Conservation (phyloP, 2,113 vertebrate genomes). For the Sporophila hypoxantha region DNA sequence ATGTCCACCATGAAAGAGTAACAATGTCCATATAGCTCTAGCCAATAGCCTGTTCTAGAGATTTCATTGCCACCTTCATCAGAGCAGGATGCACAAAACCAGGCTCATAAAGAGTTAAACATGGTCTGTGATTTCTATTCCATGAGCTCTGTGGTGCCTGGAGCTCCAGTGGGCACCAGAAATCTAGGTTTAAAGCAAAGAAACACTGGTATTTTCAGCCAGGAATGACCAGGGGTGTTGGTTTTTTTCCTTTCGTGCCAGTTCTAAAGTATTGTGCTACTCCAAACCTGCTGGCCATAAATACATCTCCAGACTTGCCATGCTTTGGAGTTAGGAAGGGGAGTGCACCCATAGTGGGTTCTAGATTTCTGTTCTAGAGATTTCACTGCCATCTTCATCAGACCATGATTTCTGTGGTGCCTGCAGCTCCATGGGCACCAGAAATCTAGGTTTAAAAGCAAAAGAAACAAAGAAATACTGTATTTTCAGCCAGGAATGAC, state of each 20-base stretch:
- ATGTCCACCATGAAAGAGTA: not conserved
- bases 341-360: too few relatives aligned
- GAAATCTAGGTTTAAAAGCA: not conserved
- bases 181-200: not conserved
- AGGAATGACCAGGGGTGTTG: rapidly evolving
- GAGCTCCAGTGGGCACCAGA: not conserved
- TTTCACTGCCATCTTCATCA: too few relatives aligned
- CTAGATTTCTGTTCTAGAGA: too few relatives aligned
- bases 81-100: not conserved
- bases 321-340: rapidly evolving
- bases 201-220: not conserved
- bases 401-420: too few relatives aligned
- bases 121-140: not conserved
- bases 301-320: too few relatives aligned
- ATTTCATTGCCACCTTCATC: not conserved
- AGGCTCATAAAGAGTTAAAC: not conserved
- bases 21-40: not conserved
- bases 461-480: not conserved
- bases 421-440: not conserved
- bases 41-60: not conserved
- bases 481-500: not conserved
- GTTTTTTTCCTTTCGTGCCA: rapidly evolving
- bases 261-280: not conserved
- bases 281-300: not conserved
- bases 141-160: not conserved